These are phyloP conservation scores for pig (Sus scrofa) DNA, from an alignment of 2,113 vertebrate species.

Conservation along the genomic window DNA sequence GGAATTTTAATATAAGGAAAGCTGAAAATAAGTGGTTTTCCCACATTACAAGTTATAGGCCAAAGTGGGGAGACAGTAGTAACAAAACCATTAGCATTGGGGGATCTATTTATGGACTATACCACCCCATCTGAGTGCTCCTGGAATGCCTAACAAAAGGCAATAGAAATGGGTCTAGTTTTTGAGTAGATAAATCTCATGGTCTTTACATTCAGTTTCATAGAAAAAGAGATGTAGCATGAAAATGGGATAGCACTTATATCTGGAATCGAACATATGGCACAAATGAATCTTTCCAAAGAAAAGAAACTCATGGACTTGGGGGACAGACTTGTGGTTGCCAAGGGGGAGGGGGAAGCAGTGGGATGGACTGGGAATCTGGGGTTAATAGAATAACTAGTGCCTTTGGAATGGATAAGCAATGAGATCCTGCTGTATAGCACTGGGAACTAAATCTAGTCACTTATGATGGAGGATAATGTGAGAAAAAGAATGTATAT, in stretches of 20 bases:
- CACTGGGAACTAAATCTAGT: too few relatives aligned
- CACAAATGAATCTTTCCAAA: too few relatives aligned
- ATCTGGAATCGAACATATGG: too few relatives aligned
- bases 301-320: too few relatives aligned
- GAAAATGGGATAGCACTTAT: neutral
- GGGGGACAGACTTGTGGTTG: too few relatives aligned
- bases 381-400: too few relatives aligned
- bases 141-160: conserved; percentile 2
- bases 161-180: neutral
- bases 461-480: too few relatives aligned
- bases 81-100: neutral
- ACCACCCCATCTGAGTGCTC: neutral
- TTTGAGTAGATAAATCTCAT: neutral
- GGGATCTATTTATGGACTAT: neutral
- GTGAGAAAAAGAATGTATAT: too few relatives aligned
- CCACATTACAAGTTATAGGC: neutral
- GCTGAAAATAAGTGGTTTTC: neutral
- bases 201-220: neutral
- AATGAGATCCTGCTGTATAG: too few relatives aligned
- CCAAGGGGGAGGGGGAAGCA: too few relatives aligned
- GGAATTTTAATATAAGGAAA: neutral
- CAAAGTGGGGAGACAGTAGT: neutral
- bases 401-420: too few relatives aligned
- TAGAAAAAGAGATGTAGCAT: neutral
- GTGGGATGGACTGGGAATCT: too few relatives aligned